Percentiles rank a stretch among this genome's conserved stretches.
Evolutionary conservation across 2,797 vertebrate species (phyloP).

Genomic region (Gobio occitaniae): DNA sequence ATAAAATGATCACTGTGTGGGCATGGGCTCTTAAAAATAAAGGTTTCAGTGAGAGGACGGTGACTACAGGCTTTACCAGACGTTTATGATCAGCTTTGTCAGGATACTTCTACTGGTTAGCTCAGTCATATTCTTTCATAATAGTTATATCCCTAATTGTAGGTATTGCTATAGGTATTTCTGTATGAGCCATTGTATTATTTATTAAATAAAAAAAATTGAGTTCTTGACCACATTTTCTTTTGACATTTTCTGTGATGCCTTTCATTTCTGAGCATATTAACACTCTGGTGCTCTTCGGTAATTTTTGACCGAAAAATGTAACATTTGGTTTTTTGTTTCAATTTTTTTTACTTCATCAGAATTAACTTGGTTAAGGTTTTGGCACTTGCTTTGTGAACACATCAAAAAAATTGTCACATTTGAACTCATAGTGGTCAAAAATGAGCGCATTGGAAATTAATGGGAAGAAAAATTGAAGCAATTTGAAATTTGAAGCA

Average conservation of each 20-base stretch:
- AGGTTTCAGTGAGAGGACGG: neutral
- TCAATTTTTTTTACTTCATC: neutral
- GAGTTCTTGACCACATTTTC: neutral
- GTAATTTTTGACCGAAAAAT: neutral
- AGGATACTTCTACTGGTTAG: neutral
- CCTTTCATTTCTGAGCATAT: neutral
- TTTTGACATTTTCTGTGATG: neutral
- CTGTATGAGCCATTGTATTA: neutral
- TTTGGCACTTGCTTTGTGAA: neutral
- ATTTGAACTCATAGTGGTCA: too few relatives aligned
- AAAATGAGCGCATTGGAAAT: too few relatives aligned
- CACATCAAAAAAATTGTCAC: too few relatives aligned
- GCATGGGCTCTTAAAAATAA: conserved; percentile 11
- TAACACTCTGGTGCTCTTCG: neutral
- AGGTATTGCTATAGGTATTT: neutral
- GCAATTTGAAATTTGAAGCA: neutral
- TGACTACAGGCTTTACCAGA: neutral
- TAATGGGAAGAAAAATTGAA: too few relatives aligned
- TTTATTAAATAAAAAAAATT: too few relatives aligned
- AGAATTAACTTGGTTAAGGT: neutral
- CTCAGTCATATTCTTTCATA: neutral
- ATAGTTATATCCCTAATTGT: neutral
- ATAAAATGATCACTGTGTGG: neutral
- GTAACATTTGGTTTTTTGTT: neutral
- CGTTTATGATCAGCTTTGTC: neutral